Conservation (phyloP, 30 jellyfish, hydroid and myxozoan species). For the Pseudorhiza aurosa region DNA sequence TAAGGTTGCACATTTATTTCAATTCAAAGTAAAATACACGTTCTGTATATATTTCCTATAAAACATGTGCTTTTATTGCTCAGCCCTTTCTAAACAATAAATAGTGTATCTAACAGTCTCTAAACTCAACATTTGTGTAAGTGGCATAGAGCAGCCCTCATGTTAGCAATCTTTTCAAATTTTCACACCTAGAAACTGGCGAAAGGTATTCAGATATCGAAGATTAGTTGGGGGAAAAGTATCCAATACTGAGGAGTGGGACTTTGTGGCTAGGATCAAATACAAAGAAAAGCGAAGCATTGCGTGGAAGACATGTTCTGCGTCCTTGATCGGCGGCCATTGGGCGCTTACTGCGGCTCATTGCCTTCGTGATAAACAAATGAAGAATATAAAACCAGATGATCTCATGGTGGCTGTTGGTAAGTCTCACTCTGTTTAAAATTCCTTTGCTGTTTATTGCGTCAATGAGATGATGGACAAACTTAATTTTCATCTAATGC, state of each 20-base stretch:
- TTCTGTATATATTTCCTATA: too few relatives aligned
- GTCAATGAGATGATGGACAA: too few relatives aligned
- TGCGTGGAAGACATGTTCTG: constrained; percentile 23
- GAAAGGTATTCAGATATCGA: constrained; percentile 8
- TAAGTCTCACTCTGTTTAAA: not conserved
- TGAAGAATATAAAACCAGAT: not conserved
- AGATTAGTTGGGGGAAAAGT: constrained; percentile 9
- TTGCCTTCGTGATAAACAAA: not conserved
- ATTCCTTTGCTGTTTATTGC: not conserved
- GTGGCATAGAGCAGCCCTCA: too few relatives aligned
- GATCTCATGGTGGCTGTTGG: constrained; percentile 4
- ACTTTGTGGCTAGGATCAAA: not conserved
- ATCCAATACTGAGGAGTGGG: not conserved
- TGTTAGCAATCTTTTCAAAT: too few relatives aligned
- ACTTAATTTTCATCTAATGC: too few relatives aligned
- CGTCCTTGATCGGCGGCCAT: constrained; percentile 1
- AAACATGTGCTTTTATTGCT: too few relatives aligned
- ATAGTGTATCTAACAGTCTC: too few relatives aligned
- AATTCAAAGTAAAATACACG: too few relatives aligned
- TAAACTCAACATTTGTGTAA: too few relatives aligned
- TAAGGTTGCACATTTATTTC: too few relatives aligned
- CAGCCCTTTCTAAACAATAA: too few relatives aligned
- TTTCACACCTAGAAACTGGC: too few relatives aligned
- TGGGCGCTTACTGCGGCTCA: constrained; percentile 31
- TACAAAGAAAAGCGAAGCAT: not conserved